These are phyloP conservation scores for Microctenopoma lineatum DNA, from an alignment of 2,797 vertebrate genomes.

Conservation along the genomic window DNA sequence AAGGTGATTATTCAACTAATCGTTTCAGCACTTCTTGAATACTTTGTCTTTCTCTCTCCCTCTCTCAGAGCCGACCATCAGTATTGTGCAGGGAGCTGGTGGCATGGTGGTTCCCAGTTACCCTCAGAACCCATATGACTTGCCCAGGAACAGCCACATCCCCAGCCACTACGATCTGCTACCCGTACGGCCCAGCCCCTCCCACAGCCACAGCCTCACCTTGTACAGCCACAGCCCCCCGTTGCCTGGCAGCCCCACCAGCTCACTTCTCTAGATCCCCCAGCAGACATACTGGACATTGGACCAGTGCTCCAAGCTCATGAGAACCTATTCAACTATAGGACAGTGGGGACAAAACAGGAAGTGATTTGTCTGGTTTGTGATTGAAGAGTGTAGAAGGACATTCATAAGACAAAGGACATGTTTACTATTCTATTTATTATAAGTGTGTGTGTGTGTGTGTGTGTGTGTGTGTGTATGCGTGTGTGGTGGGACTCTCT, in stretches of 20 bases:
- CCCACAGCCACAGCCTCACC: conserved; percentile 71
- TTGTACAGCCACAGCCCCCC: conserved; percentile 74
- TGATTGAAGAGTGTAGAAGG: not conserved
- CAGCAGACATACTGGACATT: not conserved
- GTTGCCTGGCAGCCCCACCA: conserved; percentile 85
- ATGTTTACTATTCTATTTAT: not conserved
- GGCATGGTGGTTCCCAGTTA: conserved; percentile 82
- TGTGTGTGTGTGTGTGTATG: not conserved
- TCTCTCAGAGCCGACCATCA: conserved; percentile 92
- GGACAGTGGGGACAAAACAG: not conserved
- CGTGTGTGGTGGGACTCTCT: not conserved
- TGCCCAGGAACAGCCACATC: conserved; percentile 96
- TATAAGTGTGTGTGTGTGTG: not conserved
- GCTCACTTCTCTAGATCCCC: conserved; percentile 85
- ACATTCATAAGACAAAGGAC: conserved; percentile 9
- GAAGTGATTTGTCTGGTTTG: not conserved
- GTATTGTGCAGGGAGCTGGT: conserved; percentile 85
- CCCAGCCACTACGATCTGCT: conserved; percentile 96
- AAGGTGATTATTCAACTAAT: not conserved
- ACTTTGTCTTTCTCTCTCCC: conserved; percentile 2
- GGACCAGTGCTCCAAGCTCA: conserved; percentile 16
- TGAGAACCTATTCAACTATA: conserved; percentile 16
- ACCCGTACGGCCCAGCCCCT: conserved; percentile 89
- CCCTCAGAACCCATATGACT: conserved; percentile 92
- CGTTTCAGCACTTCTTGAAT: not conserved